These are phyloP conservation scores for Caranx ignobilis DNA, from an alignment of 2,113 vertebrate species.

Conservation along the genomic window DNA sequence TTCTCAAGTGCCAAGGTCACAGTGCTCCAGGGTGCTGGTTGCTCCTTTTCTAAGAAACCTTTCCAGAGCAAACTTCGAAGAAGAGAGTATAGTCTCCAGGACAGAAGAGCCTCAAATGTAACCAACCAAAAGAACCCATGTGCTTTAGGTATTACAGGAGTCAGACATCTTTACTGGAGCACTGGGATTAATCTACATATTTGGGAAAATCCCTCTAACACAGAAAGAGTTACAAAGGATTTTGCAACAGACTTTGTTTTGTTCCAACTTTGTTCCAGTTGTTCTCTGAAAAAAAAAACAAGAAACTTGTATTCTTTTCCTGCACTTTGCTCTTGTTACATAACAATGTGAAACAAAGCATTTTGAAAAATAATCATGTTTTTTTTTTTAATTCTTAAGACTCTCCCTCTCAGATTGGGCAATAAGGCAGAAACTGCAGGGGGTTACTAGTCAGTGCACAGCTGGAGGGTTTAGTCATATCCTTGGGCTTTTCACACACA, in stretches of 20 bases:
- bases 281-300: slow-evolving; percentile 4
- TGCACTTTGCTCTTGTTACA: slow-evolving; percentile 38
- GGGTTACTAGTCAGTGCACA: background rate
- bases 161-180: fast-evolving
- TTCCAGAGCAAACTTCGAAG: slow-evolving; percentile 44
- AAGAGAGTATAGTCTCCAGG: background rate
- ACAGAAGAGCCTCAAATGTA: background rate
- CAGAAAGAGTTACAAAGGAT: background rate
- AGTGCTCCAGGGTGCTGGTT: slow-evolving; percentile 10
- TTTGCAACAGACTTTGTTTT: slow-evolving; percentile 43
- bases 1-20: slow-evolving; percentile 40
- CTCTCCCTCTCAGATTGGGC: background rate
- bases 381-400: slow-evolving; percentile 24
- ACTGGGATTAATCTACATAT: slow-evolving; percentile 1
- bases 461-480: background rate
- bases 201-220: background rate
- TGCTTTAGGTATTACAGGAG: background rate
- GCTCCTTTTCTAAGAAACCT: slow-evolving; percentile 48
- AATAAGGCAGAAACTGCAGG: background rate
- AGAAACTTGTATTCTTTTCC: slow-evolving; percentile 3
- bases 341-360: slow-evolving; percentile 30
- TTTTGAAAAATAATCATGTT: slow-evolving; percentile 24
- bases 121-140: background rate
- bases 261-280: slow-evolving; percentile 28
- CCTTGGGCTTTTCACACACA: background rate